These are phyloP conservation scores for Hydrozoanthus tunicans DNA, from an alignment of 64 coral and sea anemone genomes.

Conservation along the genomic window DNA sequence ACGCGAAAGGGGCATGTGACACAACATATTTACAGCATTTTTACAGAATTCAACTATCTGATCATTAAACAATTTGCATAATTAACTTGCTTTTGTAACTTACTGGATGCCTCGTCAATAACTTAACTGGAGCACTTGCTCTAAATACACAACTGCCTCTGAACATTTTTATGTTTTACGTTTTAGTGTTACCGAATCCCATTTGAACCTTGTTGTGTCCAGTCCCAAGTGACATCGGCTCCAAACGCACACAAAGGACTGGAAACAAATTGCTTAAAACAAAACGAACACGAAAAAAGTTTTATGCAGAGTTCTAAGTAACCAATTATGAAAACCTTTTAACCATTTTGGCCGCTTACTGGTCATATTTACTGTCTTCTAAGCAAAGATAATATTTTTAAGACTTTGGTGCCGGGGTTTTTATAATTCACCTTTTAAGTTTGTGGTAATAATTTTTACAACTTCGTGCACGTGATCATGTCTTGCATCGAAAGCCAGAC, in stretches of 20 bases:
- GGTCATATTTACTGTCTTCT: background rate
- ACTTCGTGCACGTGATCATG: background rate
- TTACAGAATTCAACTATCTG: background rate
- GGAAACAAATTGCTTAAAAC: background rate
- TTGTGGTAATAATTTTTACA: background rate
- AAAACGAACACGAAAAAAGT: conserved; percentile 20
- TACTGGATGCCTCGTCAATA: conserved; percentile 12
- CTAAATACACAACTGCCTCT: background rate
- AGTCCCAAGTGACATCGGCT: background rate
- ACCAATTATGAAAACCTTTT: background rate
- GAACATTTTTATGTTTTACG: background rate
- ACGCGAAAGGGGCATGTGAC: too few species aligned
- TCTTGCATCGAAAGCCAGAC: background rate
- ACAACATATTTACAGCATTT: too few species aligned
- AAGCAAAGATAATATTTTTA: background rate
- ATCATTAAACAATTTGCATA: background rate
- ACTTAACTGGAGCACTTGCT: background rate
- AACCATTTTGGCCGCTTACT: too few species aligned
- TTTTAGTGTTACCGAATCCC: background rate
- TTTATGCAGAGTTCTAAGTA: background rate
- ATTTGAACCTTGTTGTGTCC: background rate
- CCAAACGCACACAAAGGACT: background rate
- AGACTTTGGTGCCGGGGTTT: background rate
- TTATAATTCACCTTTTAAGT: background rate
- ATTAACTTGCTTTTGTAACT: background rate